A percentile compares a stretch with the other conserved stretches of the same genome.
phyloP scores from a whole-genome alignment of 2,113 vertebrate species.

The Caranx melampygus region DNA sequence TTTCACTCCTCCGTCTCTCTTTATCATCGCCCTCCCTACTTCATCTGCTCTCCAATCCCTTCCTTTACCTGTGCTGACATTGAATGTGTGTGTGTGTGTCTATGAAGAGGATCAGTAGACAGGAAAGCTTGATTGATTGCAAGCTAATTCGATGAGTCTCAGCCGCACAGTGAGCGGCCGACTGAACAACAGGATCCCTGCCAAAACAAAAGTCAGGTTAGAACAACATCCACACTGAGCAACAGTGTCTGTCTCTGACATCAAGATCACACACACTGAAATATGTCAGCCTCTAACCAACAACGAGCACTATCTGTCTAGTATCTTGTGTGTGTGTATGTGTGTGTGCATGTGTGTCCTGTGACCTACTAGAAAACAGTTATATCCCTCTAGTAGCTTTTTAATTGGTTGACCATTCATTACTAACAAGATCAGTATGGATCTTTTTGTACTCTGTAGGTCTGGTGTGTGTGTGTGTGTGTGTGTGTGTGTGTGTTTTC shows the following conservation, averaged over 20 bases:
- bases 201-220: slow-evolving; percentile 31
- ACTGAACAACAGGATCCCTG: slow-evolving; percentile 31
- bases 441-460: slow-evolving; percentile 35
- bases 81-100: slow-evolving; percentile 23
- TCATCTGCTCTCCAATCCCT: neutral
- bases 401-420: slow-evolving; percentile 61
- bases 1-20: slow-evolving; percentile 34
- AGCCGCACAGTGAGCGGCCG: slow-evolving; percentile 9
- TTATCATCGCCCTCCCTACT: neutral
- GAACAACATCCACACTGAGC: neutral
- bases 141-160: slow-evolving; percentile 60
- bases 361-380: slow-evolving; percentile 54
- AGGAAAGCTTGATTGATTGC: slow-evolving; percentile 62
- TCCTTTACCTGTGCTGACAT: slow-evolving; percentile 17
- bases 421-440: slow-evolving; percentile 68
- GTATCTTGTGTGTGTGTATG: slow-evolving; percentile 19
- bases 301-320: neutral
- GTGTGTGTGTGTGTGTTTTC: slow-evolving; percentile 11
- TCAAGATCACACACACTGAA: neutral
- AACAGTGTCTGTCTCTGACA: neutral
- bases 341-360: slow-evolving; percentile 9
- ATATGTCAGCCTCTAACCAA: neutral
- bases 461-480: slow-evolving; percentile 1
- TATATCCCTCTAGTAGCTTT: slow-evolving; percentile 56
- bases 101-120: slow-evolving; percentile 37